Evolutionary conservation across 1,140 invertebrate genomes (phyloP), one percentile per base, ranked within the genome.

Genomic region (Streblospio benedicti): DNA sequence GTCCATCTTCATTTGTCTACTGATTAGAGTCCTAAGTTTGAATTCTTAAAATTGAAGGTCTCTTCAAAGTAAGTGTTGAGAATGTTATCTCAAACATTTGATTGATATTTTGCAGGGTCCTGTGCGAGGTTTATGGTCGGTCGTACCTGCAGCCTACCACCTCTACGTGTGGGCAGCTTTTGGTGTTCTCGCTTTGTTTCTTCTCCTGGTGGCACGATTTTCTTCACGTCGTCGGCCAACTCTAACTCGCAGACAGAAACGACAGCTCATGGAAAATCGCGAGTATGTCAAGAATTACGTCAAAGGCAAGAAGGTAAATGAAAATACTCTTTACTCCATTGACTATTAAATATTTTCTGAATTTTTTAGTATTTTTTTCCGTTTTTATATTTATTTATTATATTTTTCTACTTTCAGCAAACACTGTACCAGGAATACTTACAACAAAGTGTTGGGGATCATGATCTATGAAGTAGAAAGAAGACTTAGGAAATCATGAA

Each of bases 391-490:
- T 14, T 28, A 43, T 31, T 14, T 16, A 43, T 53, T 30, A 53
- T 30, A 28, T 25, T 25, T 65, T 49, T 64, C 67, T 56, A 64
- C 54, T 76, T 73, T 9, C 70, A 81, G 80, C 76, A 81, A 75
- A 73, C 69, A 25, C 65, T 82, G 5, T 82, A 82, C 60, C 69
- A 74, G 55, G 80, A 82, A 49, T 82, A 82, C 63, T 66, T 82
- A 50, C 70, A 78, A 58, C 81, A 82, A 65, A 82, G 80, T 71
- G 80, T 82, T 23, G 79, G 77, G 30, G 81, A 81, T 41, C 79
- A 81, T 63, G 81, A 82, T 66, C 67, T 81, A 18, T 80, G 63
- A 72, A 57, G 50, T 20, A 50, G 47, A 18, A 12, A 50, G 27
- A n/a, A n/a, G n/a, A n/a, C n/a, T n/a, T n/a, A n/a, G n/a, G n/a